phyloP scores from a whole-genome alignment of 2,888 invertebrate genomes.

The Drosophila maculinotata region DNA sequence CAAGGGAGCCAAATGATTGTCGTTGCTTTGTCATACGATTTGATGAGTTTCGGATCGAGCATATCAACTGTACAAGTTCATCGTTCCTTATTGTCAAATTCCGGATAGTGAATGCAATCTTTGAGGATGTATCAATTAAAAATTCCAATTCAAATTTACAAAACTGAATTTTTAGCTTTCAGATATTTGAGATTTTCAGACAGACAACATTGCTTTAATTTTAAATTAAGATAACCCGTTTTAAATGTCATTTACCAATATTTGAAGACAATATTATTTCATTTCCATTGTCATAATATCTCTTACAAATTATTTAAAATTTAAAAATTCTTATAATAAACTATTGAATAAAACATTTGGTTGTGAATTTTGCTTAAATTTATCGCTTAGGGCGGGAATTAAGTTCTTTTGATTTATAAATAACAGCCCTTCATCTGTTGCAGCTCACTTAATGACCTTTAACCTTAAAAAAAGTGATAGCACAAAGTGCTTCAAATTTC shows the following conservation, averaged over 20 bases:
- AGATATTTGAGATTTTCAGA: too few species aligned
- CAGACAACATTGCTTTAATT: too few species aligned
- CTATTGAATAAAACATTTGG: too few species aligned
- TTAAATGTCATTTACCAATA: too few species aligned
- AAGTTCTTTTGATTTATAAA: not conserved
- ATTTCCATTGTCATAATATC: too few species aligned
- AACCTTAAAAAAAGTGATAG: not conserved
- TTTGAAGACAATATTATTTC: too few species aligned
- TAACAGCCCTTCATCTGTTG: not conserved
- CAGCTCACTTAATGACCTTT: constrained; percentile 10
- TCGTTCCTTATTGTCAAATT: not conserved
- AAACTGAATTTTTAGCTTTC: too few species aligned
- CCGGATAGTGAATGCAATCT: not conserved
- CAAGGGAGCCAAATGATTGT: constrained; percentile 17
- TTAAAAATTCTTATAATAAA: too few species aligned
- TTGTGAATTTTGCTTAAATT: not conserved
- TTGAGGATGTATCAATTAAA: not conserved
- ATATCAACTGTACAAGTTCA: constrained; percentile 19
- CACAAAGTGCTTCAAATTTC: constrained; percentile 6
- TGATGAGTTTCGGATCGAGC: constrained; percentile 11
- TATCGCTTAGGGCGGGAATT: not conserved
- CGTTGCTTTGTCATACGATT: constrained; percentile 43
- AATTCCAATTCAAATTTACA: not conserved
- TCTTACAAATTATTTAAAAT: too few species aligned
- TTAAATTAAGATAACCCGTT: too few species aligned